Evolutionary conservation across 2,888 invertebrate genomes (phyloP), one percentile per base, ranked within the genome.

Genomic region (Lepidonotus clava): DNA sequence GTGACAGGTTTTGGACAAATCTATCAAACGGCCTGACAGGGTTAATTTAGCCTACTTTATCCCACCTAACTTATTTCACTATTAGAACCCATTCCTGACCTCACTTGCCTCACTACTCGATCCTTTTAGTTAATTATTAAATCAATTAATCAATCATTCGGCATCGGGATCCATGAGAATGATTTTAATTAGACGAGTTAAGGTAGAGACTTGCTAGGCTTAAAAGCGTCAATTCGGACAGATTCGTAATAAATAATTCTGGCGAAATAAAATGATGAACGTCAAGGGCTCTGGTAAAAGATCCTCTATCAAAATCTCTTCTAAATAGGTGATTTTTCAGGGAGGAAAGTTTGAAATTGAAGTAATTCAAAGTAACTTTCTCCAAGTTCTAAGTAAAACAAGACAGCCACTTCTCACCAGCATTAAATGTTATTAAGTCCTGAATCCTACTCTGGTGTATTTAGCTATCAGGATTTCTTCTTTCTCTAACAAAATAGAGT

Each of bases 111-210:
- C n/a, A n/a, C 61, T 28, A 61, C 61, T 61, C 24, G 61, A 61
- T 61, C 61, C 61, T 24, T 24, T 61, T 61, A 61, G 61, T 61
- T 61, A 61, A 61, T 61, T 61, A 61, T 61, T 61, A 61, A 61
- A 61, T 61, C 61, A 61, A 61, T 61, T 24, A 61, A 61, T 61
- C 61, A 61, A 61, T 61, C 61, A 61, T 61, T 32, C 28, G 24
- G 61, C 61, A 61, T 61, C 28, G 24, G 61, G 28, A 32, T 11
- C 61, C 24, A 11, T 28, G 11, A 28, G 28, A 28, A 28, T 61
- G 24, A 61, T 61, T 61, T 61, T 61, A 61, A 61, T 61, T 61
- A 61, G 61, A 24, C 61, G 24, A 32, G 2, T 28, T 61, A 11
- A 11, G 61, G 61, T 61, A 61, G 61, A 61, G n/a, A 24, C 61